Percentiles rank a stretch among this genome's conserved stretches.
phyloP scores from a whole-genome alignment of 2,797 vertebrate genomes.

The Eutrigla gurnardus region DNA sequence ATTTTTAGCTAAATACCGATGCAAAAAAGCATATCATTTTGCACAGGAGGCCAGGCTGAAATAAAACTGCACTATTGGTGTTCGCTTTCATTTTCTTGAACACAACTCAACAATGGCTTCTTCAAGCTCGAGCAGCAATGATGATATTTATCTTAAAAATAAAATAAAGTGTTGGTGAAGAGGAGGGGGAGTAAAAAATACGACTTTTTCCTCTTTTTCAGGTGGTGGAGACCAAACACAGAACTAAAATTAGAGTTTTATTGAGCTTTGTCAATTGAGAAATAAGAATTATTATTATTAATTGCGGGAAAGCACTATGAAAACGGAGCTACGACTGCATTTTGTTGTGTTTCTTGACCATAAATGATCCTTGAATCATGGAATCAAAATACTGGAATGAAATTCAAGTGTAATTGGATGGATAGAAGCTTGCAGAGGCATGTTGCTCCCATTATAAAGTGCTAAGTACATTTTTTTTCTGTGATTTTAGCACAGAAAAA shows the following conservation, averaged over 20 bases:
- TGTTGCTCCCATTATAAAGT: slow-evolving; percentile 35
- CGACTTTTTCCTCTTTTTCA: background rate
- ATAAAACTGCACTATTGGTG: background rate
- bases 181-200: background rate
- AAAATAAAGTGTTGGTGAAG: background rate
- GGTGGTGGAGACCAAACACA: background rate
- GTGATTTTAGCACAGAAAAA: slow-evolving; percentile 37
- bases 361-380: no score
- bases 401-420: slow-evolving; percentile 35
- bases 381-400: background rate
- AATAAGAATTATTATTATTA: background rate
- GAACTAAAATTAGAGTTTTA: background rate
- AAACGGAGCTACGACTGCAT: background rate
- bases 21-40: no score
- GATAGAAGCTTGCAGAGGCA: slow-evolving; percentile 25
- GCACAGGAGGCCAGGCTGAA: no score
- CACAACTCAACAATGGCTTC: background rate
- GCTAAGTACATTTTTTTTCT: slow-evolving; percentile 25
- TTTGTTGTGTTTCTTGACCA: no score
- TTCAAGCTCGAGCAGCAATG: no score
- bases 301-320: background rate
- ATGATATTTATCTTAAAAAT: background rate
- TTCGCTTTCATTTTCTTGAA: background rate
- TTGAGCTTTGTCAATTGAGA: background rate
- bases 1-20: background rate